Percentiles rank a stretch among this genome's conserved stretches.
These are phyloP conservation scores for Dreissena polymorpha DNA, from an alignment of 1,140 invertebrate species.

Conservation along the genomic window DNA sequence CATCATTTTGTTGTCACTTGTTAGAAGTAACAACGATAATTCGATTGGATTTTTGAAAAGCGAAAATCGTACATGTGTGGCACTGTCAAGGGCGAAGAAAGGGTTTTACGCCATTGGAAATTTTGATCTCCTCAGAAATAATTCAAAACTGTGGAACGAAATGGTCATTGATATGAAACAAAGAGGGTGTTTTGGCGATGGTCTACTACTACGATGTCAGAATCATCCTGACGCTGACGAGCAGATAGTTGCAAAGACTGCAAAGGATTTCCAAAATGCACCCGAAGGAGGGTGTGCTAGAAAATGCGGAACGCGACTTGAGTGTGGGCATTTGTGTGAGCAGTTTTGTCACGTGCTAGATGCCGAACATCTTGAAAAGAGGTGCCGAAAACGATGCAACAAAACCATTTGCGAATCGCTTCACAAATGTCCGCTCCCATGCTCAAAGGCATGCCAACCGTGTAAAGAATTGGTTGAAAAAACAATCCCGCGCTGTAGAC, in stretches of 20 bases:
- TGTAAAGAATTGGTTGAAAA: constrained; percentile 62
- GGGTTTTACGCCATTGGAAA: constrained; percentile 87
- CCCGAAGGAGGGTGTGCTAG: constrained; percentile 79
- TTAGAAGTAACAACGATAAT: constrained; percentile 84
- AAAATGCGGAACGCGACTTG: constrained; percentile 72
- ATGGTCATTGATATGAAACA: constrained; percentile 66
- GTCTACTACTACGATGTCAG: constrained; percentile 78
- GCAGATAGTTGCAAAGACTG: constrained; percentile 55
- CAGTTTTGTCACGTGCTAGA: constrained; percentile 73
- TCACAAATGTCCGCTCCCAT: constrained; percentile 67
- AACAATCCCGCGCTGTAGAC: constrained; percentile 58
- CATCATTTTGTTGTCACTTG: constrained; percentile 91
- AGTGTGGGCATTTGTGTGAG: constrained; percentile 78
- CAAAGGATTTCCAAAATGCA: constrained; percentile 75
- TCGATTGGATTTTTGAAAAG: constrained; percentile 89
- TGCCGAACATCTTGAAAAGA: constrained; percentile 65
- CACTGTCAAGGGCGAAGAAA: constrained; percentile 89
- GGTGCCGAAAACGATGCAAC: constrained; percentile 75
- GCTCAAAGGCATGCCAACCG: constrained; percentile 65
- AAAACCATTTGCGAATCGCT: constrained; percentile 52
- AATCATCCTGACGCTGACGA: constrained; percentile 77
- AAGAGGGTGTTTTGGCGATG: constrained; percentile 57
- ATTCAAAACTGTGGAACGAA: constrained; percentile 78
- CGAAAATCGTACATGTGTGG: constrained; percentile 91
- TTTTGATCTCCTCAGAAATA: constrained; percentile 82